phyloP scores from a whole-genome alignment of 1,140 invertebrate species.

The Scaptomyza graminum region DNA sequence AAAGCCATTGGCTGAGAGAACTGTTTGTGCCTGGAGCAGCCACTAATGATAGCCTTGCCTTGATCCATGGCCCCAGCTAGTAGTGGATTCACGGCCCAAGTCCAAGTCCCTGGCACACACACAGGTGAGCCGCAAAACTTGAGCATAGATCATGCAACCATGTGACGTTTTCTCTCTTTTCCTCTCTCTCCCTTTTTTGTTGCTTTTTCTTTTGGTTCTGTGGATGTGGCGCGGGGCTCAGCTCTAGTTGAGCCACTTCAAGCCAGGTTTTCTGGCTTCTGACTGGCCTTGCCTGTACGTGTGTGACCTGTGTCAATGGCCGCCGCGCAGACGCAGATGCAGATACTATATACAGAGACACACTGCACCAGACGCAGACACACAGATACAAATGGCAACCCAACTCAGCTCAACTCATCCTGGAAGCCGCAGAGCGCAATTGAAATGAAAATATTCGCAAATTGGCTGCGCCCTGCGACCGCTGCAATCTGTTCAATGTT shows the following conservation, averaged over 20 bases:
- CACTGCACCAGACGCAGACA: conserved; percentile 3
- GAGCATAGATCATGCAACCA: conserved; percentile 67
- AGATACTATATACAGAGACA: conserved; percentile 22
- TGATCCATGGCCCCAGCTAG: conserved; percentile 42
- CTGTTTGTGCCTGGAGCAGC: conserved; percentile 40
- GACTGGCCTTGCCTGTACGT: conserved; percentile 40
- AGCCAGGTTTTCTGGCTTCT: conserved; percentile 1
- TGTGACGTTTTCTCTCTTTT: conserved; percentile 58
- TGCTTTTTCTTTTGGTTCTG: not conserved
- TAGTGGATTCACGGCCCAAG: conserved; percentile 25
- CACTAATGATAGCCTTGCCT: conserved; percentile 74
- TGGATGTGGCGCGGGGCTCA: conserved; percentile 19
- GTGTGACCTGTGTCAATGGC: conserved; percentile 74
- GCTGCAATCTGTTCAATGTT: conserved; percentile 29
- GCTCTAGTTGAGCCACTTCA: conserved; percentile 4
- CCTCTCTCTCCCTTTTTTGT: too few relatives aligned
- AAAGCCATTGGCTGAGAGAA: conserved; percentile 31
- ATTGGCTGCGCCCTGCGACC: conserved; percentile 76
- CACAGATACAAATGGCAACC: conserved; percentile 4
- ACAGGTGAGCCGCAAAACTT: conserved; percentile 54
- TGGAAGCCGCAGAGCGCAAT: conserved; percentile 65
- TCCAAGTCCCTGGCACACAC: conserved; percentile 41
- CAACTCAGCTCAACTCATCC: conserved; percentile 36
- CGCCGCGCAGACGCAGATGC: conserved; percentile 30
- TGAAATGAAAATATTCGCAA: conserved; percentile 83